A percentile compares a stretch with the other conserved stretches of the same genome.
Conservation (phyloP, 2,797 vertebrate genomes). For the Macropodus opercularis region DNA sequence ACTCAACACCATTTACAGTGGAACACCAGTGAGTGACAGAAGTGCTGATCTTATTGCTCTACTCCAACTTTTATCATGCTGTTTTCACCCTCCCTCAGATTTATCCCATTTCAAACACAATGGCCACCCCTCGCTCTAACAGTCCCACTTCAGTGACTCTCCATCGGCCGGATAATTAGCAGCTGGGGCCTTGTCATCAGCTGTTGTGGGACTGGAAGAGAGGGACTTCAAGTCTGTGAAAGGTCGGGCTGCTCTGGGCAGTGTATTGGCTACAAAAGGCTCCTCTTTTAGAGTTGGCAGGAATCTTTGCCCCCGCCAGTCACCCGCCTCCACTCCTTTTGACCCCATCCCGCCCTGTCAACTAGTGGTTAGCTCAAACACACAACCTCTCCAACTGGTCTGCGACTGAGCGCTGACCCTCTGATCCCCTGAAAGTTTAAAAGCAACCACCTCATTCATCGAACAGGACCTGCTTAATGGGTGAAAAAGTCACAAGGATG, state of each 20-base stretch:
- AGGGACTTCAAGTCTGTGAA: constrained; percentile 62
- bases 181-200: constrained; percentile 79
- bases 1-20: neutral
- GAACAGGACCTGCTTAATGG: constrained; percentile 74
- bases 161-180: constrained; percentile 83
- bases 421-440: constrained; percentile 64
- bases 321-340: constrained; percentile 50
- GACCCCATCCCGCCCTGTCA: constrained; percentile 69
- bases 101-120: constrained; percentile 64
- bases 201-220: constrained; percentile 69
- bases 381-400: constrained; percentile 69
- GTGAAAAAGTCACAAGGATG: constrained; percentile 73
- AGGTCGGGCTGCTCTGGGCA: constrained; percentile 68
- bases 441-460: constrained; percentile 68
- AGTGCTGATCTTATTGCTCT: constrained; percentile 18
- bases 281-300: constrained; percentile 74
- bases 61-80: constrained; percentile 42
- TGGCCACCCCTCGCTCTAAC: constrained; percentile 70
- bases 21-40: neutral
- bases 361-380: constrained; percentile 72
- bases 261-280: constrained; percentile 75
- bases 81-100: constrained; percentile 40
- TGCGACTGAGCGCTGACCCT: constrained; percentile 74
- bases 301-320: constrained; percentile 55
- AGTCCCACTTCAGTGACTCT: constrained; percentile 80